Conservation (phyloP, 2,888 invertebrate genomes). For the Urechis unicinctus region DNA sequence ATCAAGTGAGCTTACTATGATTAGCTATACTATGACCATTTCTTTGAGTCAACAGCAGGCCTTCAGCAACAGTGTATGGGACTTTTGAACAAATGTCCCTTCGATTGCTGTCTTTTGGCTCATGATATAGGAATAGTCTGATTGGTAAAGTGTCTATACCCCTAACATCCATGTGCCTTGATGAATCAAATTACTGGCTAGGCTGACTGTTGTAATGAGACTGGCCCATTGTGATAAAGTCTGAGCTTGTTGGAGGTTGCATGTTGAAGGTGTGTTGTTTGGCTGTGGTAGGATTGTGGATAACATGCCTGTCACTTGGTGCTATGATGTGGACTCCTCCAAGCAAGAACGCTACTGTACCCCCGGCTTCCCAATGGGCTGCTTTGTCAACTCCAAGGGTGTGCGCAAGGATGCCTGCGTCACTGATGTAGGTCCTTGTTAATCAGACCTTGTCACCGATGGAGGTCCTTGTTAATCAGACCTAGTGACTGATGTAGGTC, state of each 20-base stretch:
- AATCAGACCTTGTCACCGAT: too few relatives aligned
- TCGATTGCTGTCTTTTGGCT: too few relatives aligned
- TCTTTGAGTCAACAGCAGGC: not conserved
- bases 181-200: too few relatives aligned
- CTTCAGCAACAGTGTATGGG: too few relatives aligned
- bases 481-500: too few relatives aligned
- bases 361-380: constrained; percentile 97
- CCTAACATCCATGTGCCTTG: too few relatives aligned
- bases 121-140: too few relatives aligned
- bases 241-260: not conserved
- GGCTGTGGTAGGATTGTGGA: constrained; percentile 58
- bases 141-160: too few relatives aligned
- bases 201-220: too few relatives aligned
- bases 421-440: constrained; percentile 47
- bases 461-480: too few relatives aligned
- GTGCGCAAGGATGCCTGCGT: constrained; percentile 55
- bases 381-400: constrained; percentile 66
- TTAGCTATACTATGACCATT: not conserved
- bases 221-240: too few relatives aligned
- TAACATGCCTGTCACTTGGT: constrained; percentile 99
- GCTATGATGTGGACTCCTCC: constrained; percentile 59
- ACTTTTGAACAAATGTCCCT: too few relatives aligned
- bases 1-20: not conserved
- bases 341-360: constrained; percentile 64
- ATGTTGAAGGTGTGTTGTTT: not conserved